Conservation (phyloP, 2,113 vertebrate species). For the Shinisaurus crocodilurus region DNA sequence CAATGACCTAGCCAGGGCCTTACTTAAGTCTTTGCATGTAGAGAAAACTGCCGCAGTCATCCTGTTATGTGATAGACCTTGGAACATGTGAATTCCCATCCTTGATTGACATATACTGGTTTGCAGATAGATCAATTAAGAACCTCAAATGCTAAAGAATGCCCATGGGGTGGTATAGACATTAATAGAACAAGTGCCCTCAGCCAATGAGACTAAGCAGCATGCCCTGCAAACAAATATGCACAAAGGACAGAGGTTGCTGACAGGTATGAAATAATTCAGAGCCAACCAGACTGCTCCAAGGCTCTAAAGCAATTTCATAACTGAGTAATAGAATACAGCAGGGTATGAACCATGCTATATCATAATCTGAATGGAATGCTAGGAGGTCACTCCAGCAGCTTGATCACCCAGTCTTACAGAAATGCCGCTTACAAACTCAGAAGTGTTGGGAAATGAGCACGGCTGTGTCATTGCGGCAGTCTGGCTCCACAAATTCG, state of each 20-base stretch:
- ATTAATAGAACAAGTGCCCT: constrained; percentile 19
- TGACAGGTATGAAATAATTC: constrained; percentile 74
- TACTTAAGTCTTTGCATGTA: background rate
- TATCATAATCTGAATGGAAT: constrained; percentile 77
- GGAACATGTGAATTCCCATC: background rate
- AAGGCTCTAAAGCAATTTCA: constrained; percentile 75
- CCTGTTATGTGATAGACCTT: background rate
- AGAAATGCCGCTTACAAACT: constrained; percentile 72
- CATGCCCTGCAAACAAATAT: constrained; percentile 65
- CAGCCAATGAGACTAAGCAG: constrained; percentile 77
- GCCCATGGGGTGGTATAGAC: background rate
- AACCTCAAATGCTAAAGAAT: background rate
- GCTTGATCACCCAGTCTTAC: constrained; percentile 65
- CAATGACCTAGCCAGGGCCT: background rate
- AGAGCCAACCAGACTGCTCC: constrained; percentile 70
- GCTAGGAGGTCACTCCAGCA: constrained; percentile 71
- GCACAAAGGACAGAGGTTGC: constrained; percentile 64
- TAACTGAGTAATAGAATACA: constrained; percentile 77
- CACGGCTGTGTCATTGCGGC: constrained; percentile 56
- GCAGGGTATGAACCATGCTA: constrained; percentile 75
- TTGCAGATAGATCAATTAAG: background rate
- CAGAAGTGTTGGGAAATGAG: constrained; percentile 18
- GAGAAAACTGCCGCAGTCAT: background rate
- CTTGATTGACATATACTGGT: background rate
- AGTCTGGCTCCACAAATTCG: constrained; percentile 44